Evolutionary conservation across 53 echinoderm and acorn worm species (phyloP).

Genomic region (Holothuria scabra): DNA sequence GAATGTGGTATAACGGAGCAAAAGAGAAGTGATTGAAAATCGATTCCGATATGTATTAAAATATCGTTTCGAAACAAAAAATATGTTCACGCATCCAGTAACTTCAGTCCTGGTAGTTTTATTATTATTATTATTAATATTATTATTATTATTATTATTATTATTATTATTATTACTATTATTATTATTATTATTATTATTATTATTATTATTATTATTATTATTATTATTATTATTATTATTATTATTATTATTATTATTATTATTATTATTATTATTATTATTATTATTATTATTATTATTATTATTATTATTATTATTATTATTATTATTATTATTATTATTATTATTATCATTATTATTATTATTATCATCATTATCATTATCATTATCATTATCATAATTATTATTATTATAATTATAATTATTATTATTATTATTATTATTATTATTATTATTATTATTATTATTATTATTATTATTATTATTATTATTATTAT

Average conservation of each 20-base stretch:
- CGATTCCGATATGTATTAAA: no score
- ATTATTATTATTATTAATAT: slow-evolving; percentile 6
- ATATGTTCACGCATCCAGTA: no score
- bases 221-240: slow-evolving; percentile 24
- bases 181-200: slow-evolving; percentile 28
- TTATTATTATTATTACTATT: slow-evolving; percentile 18
- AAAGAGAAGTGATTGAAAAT: no score
- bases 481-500: slow-evolving; percentile 6
- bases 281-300: slow-evolving; percentile 7
- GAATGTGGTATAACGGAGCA: no score
- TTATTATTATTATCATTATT: neutral
- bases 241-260: slow-evolving; percentile 24
- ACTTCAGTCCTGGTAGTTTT: no score
- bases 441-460: neutral
- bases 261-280: slow-evolving; percentile 3
- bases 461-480: neutral
- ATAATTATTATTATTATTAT: neutral
- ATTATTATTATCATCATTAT: neutral
- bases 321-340: neutral
- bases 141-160: slow-evolving; percentile 24
- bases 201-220: slow-evolving; percentile 24
- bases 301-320: slow-evolving; percentile 8
- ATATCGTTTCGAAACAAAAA: no score
- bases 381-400: neutral
- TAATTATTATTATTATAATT: neutral